Base-by-base conservation (phyloP, 2,113 vertebrate genomes). In the Morone saxatilis region DNA sequence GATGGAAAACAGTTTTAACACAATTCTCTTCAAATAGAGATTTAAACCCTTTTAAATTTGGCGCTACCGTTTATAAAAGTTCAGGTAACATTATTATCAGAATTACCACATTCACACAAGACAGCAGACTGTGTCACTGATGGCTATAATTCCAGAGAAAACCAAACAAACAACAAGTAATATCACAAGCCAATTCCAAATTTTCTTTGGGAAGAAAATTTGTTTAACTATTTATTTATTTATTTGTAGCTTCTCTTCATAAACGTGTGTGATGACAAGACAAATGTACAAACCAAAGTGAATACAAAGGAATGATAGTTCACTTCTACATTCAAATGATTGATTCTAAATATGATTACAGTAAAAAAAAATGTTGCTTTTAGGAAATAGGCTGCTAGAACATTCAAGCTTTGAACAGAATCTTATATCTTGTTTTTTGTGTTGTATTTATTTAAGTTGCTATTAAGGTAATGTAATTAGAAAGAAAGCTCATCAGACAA, bases 61-160 rank as follows among this genome's bases (percentile, higher is more conserved):
- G 17, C 20, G 16, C 36, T 60, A 16, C 9, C 1, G 31, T 61
- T 62, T 7, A 10, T 47, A 47, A 47, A 47, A 13, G 45, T 10
- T 47, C 45, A 47, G 12, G 4, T 8, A 14, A 65, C 2, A 45
- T 41, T 13, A 63, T 43, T 13, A 6, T 2, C 13, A 66, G 43
- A 47, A 47, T 25, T 43, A 20, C 45, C 11, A 65, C 40, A 25
- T 59, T 19, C 4, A 17, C 14, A 60, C 13, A 36, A 38, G 31
- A 57, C 31, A 38, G 4, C 16, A 4, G 7, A 20, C 1, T 0
- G 0, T n/a, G 10, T 20, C 5, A 41, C 2, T 1, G 1, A 8
- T 40, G 17, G 17, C 5, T 31, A 41, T 62, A 19, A 20, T 38
- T 38, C 38, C 5, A 12, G 19, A 41, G 36, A 62, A 40, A 62